Evolutionary conservation across 2,888 invertebrate species (phyloP).

Genomic region (Drosophila longiperda): DNA sequence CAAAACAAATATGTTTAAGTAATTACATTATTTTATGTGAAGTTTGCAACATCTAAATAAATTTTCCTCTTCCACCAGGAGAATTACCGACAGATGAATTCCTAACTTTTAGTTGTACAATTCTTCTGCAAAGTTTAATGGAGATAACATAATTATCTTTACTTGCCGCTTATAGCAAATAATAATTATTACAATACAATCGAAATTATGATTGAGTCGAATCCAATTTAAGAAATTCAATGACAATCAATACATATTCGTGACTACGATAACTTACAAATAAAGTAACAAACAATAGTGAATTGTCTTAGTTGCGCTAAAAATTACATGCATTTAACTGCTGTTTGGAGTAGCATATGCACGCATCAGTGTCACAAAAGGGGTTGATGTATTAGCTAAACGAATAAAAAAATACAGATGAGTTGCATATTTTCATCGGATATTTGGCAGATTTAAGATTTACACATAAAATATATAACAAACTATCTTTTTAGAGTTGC

Average conservation of each 20-base stretch:
- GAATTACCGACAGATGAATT: conserved; percentile 96
- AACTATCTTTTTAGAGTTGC: background rate
- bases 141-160: background rate
- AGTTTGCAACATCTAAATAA: background rate
- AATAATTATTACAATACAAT: background rate
- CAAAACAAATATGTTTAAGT: background rate
- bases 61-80: conserved; percentile 89
- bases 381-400: background rate
- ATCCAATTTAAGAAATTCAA: background rate
- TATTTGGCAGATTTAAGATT: too few relatives aligned
- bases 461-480: background rate
- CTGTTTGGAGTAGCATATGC: background rate
- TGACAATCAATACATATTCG: background rate
- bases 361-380: background rate
- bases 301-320: background rate
- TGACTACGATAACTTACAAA: background rate
- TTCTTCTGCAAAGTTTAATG: conserved; percentile 88
- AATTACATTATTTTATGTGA: background rate
- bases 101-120: conserved; percentile 91
- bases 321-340: background rate
- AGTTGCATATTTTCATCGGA: too few relatives aligned
- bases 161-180: conserved; percentile 95
- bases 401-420: background rate
- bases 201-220: background rate
- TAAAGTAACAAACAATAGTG: background rate